These are phyloP conservation scores for Acanthurus tractus DNA, from an alignment of 2,797 vertebrate genomes.

Conservation along the genomic window DNA sequence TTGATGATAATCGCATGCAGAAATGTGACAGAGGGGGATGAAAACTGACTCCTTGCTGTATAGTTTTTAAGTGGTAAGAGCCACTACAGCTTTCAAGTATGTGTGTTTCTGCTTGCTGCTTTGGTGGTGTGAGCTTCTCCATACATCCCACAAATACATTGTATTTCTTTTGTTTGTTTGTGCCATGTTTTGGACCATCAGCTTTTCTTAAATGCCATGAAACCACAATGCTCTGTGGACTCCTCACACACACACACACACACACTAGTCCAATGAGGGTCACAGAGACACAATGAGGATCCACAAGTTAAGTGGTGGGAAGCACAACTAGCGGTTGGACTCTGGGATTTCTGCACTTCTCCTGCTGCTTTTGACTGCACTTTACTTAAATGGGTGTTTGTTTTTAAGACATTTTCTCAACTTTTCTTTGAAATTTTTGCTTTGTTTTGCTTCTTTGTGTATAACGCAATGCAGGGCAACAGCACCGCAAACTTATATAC, in stretches of 20 bases:
- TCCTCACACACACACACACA: not conserved
- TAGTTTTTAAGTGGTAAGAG: too few species aligned
- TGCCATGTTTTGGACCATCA: slow-evolving; percentile 10
- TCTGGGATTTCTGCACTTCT: slow-evolving; percentile 14
- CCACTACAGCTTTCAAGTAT: not conserved
- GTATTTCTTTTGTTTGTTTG: not conserved
- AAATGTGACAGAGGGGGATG: not conserved
- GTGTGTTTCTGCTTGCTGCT: not conserved
- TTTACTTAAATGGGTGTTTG: slow-evolving; percentile 19
- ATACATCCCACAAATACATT: not conserved
- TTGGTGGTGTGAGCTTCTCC: not conserved
- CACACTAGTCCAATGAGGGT: slow-evolving; percentile 36
- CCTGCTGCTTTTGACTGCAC: slow-evolving; percentile 2
- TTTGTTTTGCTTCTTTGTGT: slow-evolving; percentile 7
- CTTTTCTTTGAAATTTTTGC: slow-evolving; percentile 17
- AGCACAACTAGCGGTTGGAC: slow-evolving; percentile 17
- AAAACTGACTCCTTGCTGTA: not conserved
- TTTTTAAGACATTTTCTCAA: slow-evolving; percentile 5
- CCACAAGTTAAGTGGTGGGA: slow-evolving; percentile 41
- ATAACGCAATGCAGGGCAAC: not conserved
- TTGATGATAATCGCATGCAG: not conserved
- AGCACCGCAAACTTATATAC: not conserved
- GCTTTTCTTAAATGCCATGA: slow-evolving; percentile 33
- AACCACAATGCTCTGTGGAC: slow-evolving; percentile 51
- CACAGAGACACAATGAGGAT: slow-evolving; percentile 48